Conservation (phyloP, 2,797 vertebrate species). For the Odontamblyopus lacepedii region DNA sequence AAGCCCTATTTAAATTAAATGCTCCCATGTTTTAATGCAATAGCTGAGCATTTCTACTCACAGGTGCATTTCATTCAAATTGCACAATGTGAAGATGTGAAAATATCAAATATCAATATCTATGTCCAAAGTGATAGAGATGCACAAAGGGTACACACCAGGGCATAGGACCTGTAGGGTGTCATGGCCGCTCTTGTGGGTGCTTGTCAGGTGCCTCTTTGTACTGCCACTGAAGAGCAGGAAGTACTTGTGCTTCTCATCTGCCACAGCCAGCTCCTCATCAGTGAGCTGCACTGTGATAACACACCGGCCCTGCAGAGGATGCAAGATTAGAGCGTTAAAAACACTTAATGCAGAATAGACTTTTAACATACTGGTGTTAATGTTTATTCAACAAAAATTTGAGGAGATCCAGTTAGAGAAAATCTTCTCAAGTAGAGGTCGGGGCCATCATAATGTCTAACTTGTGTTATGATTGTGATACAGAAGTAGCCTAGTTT, state of each 20-base stretch:
- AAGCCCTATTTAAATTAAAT: neutral
- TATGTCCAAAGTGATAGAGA: neutral
- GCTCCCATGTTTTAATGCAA: too few relatives aligned
- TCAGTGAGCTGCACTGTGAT: constrained; percentile 89
- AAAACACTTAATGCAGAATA: neutral
- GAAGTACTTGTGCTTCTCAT: constrained; percentile 87
- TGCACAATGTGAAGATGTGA: neutral
- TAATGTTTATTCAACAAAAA: too few relatives aligned
- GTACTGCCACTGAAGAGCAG: constrained; percentile 90
- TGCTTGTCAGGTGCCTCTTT: constrained; percentile 90
- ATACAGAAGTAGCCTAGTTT: too few relatives aligned
- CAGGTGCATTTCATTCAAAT: neutral
- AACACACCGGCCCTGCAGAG: constrained; percentile 86
- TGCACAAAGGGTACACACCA: constrained; percentile 69
- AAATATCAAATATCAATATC: too few relatives aligned
- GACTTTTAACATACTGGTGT: neutral
- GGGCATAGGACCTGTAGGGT: constrained; percentile 91
- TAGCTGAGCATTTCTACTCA: neutral
- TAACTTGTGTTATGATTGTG: too few relatives aligned
- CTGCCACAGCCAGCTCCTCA: constrained; percentile 78
- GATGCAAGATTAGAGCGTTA: neutral
- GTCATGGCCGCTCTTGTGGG: constrained; percentile 83
- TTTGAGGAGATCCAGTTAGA: too few relatives aligned
- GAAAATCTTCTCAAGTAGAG: too few relatives aligned
- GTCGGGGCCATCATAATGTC: too few relatives aligned